Evolutionary conservation across 2,888 invertebrate species (phyloP).

Genomic region (Teleiodes luculella): DNA sequence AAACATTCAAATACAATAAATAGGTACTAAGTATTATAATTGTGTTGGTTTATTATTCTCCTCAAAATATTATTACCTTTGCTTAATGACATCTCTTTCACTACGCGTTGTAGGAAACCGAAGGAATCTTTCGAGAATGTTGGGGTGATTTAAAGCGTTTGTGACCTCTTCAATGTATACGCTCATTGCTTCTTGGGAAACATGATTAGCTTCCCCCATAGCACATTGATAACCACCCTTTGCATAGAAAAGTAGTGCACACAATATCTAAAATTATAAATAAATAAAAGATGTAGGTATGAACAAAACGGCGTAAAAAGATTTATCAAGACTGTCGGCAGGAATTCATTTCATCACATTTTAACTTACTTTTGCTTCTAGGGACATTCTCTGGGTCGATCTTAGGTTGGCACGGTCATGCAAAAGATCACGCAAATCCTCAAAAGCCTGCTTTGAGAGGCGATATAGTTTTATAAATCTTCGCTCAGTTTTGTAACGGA

Average conservation of each 20-base stretch:
- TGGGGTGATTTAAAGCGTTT: slow-evolving; percentile 9
- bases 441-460: slow-evolving; percentile 12
- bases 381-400: slow-evolving; percentile 17
- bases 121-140: slow-evolving; percentile 9
- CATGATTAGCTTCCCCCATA: slow-evolving; percentile 14
- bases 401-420: slow-evolving; percentile 5
- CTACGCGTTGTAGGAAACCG: slow-evolving; percentile 12
- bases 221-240: slow-evolving; percentile 13
- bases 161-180: slow-evolving; percentile 17
- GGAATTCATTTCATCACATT: no score
- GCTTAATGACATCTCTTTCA: slow-evolving; percentile 8
- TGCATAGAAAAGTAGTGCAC: slow-evolving; percentile 18
- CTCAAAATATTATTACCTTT: no score
- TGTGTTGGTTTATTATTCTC: no score
- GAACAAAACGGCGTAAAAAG: no score
- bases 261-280: background rate
- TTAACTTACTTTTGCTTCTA: no score
- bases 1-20: no score
- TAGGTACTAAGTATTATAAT: no score
- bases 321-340: no score
- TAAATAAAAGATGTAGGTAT: no score
- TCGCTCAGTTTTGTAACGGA: background rate
- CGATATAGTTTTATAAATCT: background rate
- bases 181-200: slow-evolving; percentile 14
- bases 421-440: slow-evolving; percentile 12